Conservation (phyloP, 2,113 vertebrate genomes). For the Podilymbus podiceps region DNA sequence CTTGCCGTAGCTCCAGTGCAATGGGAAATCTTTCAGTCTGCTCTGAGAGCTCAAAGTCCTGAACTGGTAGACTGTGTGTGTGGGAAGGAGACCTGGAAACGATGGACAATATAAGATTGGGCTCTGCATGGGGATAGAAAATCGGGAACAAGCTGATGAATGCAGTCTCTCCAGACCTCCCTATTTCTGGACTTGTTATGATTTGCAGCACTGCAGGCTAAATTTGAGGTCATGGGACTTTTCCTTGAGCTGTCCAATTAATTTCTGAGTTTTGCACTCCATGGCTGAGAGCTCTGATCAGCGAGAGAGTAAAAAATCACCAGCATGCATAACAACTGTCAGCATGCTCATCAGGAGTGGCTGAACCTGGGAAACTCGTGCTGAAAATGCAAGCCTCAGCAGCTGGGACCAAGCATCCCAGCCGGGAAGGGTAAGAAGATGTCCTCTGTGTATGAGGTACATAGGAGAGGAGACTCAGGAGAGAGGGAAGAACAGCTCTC, state of each 20-base stretch:
- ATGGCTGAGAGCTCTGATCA: background rate
- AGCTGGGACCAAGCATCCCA: background rate
- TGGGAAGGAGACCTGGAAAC: background rate
- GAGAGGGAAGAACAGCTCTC: background rate
- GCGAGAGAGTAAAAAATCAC: background rate
- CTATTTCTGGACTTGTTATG: background rate
- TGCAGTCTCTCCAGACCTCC: background rate
- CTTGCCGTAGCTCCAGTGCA: background rate
- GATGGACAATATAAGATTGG: background rate
- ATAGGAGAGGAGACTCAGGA: background rate
- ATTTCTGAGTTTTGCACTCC: background rate
- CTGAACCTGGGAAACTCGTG: background rate
- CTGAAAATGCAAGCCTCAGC: background rate
- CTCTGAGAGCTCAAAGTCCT: background rate
- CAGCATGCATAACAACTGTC: background rate
- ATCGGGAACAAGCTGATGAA: background rate
- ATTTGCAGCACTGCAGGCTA: constrained; percentile 1
- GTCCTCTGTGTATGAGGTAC: background rate
- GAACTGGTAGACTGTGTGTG: background rate
- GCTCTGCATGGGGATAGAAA: background rate
- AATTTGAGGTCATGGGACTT: background rate
- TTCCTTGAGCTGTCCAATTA: background rate
- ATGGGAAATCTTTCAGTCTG: background rate
- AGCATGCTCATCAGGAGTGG: background rate
- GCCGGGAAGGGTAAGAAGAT: background rate